Evolutionary conservation across 37 sponge, comb jelly and placozoan species (phyloP), one percentile per base, ranked within the genome.

Genomic region (Halisarca cf. caerulea): DNA sequence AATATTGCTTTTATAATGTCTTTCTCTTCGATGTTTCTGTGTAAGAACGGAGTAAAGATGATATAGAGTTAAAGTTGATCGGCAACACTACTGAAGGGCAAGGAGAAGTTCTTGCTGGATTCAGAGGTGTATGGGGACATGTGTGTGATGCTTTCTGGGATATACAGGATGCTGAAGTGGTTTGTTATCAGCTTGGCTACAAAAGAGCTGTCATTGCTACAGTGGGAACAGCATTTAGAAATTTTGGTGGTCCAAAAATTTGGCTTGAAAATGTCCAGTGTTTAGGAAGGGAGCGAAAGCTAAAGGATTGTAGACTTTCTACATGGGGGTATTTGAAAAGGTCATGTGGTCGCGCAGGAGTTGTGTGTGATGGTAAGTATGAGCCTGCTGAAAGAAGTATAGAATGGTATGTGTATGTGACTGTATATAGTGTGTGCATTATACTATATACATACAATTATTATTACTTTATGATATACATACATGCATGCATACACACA

Each of bases 111-210:
- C 38, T 41, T 20, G 6, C 41, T 15, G 40, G 42, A 20, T 41
- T 74, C 45, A 8, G 24, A n/a, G 77, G 77, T 41, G 41, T 2
- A 2, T 74, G 77, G 77, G 77, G 44, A 3, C 0, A 32, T 21
- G 45, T 41, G 25, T 74, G 77, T 74, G 17, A 41, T 15, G 0
- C 7, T 8, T 11, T 2, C 3, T 74, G 77, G 77, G 43, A 74
- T 25, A 37, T 74, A n/a, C 41, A 40, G 1, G 43, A 38, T 74
- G 43, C 44, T n/a, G 25, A 1, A 9, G 77, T 74, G 1, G 23
- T 74, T 9, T 74, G 77, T 43, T 21, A 44, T n/a, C 42, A 44
- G 15, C 77, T 74, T 37, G 77, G 77, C 0, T 74, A 74, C 45
- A 3, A 11, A 11, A 7, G 41, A 40, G 77, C 77, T 24, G 15